Conservation (phyloP, 2,888 invertebrate species). For the Phortica magna region DNA sequence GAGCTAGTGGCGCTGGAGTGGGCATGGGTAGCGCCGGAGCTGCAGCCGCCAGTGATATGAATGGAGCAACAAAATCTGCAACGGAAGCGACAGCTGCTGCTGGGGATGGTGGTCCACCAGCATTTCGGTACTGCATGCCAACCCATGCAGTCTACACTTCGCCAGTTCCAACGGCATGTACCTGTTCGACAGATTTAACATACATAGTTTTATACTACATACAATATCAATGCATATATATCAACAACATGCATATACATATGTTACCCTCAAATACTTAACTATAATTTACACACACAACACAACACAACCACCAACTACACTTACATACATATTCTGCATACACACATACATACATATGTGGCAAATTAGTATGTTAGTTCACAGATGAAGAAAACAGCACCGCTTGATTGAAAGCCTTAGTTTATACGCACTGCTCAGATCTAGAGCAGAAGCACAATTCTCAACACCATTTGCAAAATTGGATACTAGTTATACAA, state of each 20-base stretch:
- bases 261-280: neutral
- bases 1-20: conserved; percentile 39
- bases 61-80: conserved; percentile 38
- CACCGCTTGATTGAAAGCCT: too few species aligned
- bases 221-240: conserved; percentile 27
- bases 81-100: conserved; percentile 64
- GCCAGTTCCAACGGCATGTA: conserved; percentile 83
- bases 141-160: conserved; percentile 82
- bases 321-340: neutral
- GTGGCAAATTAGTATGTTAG: neutral
- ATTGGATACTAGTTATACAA: too few species aligned
- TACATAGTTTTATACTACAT: conserved; percentile 28
- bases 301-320: too few species aligned
- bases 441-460: too few species aligned
- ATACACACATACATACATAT: neutral
- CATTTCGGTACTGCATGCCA: conserved; percentile 82
- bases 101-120: conserved; percentile 67
- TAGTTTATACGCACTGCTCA: too few species aligned
- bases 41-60: conserved; percentile 32
- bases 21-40: conserved; percentile 37
- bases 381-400: too few species aligned
- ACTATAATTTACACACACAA: too few species aligned
- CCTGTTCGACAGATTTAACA: conserved; percentile 55
- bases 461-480: too few species aligned
- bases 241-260: conserved; percentile 17